Evolutionary conservation across 2,888 invertebrate genomes (phyloP).

Genomic region (Leptinotarsa rubiginosa): DNA sequence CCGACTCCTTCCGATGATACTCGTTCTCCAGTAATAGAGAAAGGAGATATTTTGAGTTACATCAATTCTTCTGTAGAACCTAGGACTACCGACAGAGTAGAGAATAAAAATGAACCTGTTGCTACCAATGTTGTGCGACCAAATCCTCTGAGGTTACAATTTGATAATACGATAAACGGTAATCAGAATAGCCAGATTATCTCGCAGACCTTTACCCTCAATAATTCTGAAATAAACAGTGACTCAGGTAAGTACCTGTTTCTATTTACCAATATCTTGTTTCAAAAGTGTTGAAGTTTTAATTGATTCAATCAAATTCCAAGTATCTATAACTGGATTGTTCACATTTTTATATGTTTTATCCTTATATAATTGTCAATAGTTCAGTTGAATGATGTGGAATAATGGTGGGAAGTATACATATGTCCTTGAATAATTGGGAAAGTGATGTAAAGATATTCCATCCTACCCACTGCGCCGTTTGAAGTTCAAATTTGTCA

Average conservation of each 20-base stretch:
- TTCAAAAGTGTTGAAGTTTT: too few species aligned
- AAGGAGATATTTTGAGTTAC: conserved; percentile 48
- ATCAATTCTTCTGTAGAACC: conserved; percentile 39
- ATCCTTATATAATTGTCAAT: too few species aligned
- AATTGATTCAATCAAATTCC: too few species aligned
- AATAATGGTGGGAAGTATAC: too few species aligned
- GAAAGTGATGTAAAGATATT: not conserved
- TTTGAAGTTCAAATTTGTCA: not conserved
- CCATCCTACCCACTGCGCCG: not conserved
- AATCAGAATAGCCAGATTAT: conserved; percentile 34
- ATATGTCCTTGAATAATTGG: too few species aligned
- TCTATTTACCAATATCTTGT: not conserved
- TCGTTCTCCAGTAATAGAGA: conserved; percentile 39
- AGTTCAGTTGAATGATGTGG: too few species aligned
- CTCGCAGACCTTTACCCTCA: conserved; percentile 42
- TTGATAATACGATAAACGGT: conserved; percentile 44
- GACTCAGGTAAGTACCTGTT: conserved; percentile 28
- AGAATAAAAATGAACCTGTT: conserved; percentile 27
- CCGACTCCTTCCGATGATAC: conserved; percentile 34
- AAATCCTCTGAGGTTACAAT: conserved; percentile 46
- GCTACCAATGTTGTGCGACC: conserved; percentile 30
- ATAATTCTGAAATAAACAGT: conserved; percentile 40
- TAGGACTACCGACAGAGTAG: conserved; percentile 30
- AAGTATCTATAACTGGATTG: too few species aligned
- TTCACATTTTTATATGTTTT: too few species aligned